phyloP scores from a whole-genome alignment of 1,140 invertebrate species.

The Leptopilina clavipes region DNA sequence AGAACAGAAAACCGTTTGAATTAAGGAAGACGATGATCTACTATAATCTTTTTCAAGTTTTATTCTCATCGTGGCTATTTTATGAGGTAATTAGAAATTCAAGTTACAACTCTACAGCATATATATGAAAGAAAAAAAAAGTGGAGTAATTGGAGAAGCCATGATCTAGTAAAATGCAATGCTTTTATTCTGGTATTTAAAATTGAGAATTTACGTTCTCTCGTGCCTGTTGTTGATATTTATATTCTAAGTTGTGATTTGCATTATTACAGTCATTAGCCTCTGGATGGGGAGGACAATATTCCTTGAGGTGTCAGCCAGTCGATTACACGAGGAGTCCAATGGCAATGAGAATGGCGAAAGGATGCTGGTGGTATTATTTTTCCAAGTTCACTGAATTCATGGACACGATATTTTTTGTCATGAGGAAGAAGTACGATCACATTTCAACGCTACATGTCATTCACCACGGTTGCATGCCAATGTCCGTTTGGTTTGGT shows the following conservation, averaged over 20 bases:
- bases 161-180: conserved; percentile 16
- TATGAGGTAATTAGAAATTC: conserved; percentile 89
- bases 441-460: conserved; percentile 92
- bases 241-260: conserved; percentile 48
- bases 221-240: not conserved
- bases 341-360: conserved; percentile 86
- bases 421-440: conserved; percentile 88
- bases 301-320: conserved; percentile 92
- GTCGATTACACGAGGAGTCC: conserved; percentile 88
- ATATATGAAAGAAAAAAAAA: no score
- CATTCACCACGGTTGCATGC: conserved; percentile 95
- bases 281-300: conserved; percentile 83
- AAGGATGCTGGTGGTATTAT: conserved; percentile 90
- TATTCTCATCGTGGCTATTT: conserved; percentile 89
- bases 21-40: conserved; percentile 85
- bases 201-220: not conserved
- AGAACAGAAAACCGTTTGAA: conserved; percentile 90
- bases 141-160: not conserved
- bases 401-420: conserved; percentile 91
- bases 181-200: not conserved
- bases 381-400: conserved; percentile 92
- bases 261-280: conserved; percentile 76
- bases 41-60: conserved; percentile 92
- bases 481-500: conserved; percentile 93
- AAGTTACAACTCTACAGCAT: no score